Percentiles rank a stretch among this genome's conserved stretches.
Conservation (phyloP, 2,888 invertebrate species). For the Drosophila nigricruria region DNA sequence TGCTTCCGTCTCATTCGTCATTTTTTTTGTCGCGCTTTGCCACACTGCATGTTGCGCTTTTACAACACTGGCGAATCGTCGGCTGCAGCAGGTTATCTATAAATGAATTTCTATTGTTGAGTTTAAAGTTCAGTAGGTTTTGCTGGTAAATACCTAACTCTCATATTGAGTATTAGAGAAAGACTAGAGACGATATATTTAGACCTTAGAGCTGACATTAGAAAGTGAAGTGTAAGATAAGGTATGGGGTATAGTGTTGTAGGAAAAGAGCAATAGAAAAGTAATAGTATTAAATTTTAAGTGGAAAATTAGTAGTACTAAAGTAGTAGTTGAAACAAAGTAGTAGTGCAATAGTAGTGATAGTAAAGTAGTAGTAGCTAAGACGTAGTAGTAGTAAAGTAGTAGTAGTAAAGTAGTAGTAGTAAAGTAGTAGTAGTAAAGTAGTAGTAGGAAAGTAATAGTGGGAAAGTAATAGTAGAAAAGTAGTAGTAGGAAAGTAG, state of each 20-base stretch:
- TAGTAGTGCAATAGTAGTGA: background rate
- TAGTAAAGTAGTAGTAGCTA: background rate
- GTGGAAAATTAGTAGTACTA: background rate
- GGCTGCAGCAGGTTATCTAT: background rate
- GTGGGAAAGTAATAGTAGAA: background rate
- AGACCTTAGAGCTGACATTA: no score
- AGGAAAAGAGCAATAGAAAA: background rate
- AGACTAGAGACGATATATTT: no score
- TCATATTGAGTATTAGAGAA: no score
- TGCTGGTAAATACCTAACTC: background rate
- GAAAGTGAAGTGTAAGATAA: no score
- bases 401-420: background rate
- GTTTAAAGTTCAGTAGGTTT: background rate
- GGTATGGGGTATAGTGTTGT: no score
- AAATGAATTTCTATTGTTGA: background rate
- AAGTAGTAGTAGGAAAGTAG: background rate
- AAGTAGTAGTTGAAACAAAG: background rate
- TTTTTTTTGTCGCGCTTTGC: background rate
- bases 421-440: background rate
- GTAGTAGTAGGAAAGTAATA: background rate
- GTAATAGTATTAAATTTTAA: background rate
- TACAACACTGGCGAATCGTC: constrained; percentile 12
- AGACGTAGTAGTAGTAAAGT: background rate
- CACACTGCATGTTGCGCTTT: constrained; percentile 1
- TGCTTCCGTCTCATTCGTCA: constrained; percentile 39